These are phyloP conservation scores for Copsychus sechellarum DNA, from an alignment of 2,113 vertebrate species.

Conservation along the genomic window DNA sequence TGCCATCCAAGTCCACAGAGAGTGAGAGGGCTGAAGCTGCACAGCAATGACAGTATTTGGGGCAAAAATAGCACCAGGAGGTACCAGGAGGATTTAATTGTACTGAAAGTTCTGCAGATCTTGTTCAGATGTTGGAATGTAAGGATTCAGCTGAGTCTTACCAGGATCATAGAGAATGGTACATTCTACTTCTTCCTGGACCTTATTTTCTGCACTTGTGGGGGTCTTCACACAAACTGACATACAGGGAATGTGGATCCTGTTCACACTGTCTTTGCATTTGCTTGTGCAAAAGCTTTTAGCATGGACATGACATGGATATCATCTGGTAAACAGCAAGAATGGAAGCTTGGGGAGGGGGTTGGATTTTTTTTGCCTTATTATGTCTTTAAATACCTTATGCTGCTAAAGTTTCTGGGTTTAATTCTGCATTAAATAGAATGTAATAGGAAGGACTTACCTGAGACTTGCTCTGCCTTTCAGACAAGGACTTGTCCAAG, in stretches of 20 bases:
- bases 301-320: neutral
- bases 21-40: neutral
- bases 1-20: neutral
- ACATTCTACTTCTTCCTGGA: neutral
- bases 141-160: neutral
- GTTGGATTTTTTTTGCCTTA: no score
- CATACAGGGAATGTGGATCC: neutral
- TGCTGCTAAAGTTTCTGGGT: neutral
- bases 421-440: neutral
- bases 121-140: neutral
- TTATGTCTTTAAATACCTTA: neutral
- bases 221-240: neutral
- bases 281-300: neutral
- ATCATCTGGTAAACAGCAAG: neutral
- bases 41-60: neutral
- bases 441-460: neutral
- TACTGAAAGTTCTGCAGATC: neutral
- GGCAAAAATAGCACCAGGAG: neutral
- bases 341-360: neutral
- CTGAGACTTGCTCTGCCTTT: neutral
- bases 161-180: neutral
- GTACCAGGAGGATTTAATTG: neutral
- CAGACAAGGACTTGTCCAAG: neutral
- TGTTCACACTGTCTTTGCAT: neutral
- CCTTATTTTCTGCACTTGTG: neutral